Evolutionary conservation across 2,113 vertebrate genomes (phyloP).

Genomic region (Chroicocephalus ridibundus): DNA sequence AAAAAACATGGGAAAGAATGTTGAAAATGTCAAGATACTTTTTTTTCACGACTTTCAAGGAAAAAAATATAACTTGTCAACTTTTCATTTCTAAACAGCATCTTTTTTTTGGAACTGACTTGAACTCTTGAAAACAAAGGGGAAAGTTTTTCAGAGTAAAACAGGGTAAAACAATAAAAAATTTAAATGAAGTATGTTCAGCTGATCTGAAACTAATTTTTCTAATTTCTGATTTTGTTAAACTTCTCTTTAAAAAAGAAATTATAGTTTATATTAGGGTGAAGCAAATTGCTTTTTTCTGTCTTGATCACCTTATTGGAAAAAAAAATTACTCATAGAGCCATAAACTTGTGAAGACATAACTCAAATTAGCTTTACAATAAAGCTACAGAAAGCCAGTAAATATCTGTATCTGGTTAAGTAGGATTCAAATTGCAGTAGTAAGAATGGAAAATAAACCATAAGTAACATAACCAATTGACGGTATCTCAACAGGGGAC

Average conservation of each 20-base stretch:
- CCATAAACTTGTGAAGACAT: not conserved
- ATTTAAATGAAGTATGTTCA: not conserved
- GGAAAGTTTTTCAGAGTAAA: not conserved
- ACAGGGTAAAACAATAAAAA: not conserved
- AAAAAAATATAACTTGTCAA: not conserved
- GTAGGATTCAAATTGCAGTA: not conserved
- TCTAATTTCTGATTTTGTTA: not conserved
- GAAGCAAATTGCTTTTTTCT: not conserved
- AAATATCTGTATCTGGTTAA: not conserved
- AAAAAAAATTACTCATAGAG: not conserved
- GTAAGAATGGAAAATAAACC: not conserved
- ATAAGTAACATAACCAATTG: not conserved
- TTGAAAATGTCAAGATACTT: slow-evolving; percentile 15
- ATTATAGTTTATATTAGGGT: not conserved
- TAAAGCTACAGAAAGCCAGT: not conserved
- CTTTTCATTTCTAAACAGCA: slow-evolving; percentile 1
- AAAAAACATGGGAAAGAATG: slow-evolving; percentile 19
- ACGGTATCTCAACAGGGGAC: not conserved
- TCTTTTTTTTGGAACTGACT: slow-evolving; percentile 24
- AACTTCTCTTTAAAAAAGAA: not conserved
- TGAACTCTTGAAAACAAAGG: not conserved
- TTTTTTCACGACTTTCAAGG: not conserved
- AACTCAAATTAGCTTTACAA: not conserved
- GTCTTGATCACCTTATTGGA: not conserved
- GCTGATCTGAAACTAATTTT: not conserved